phyloP scores from a whole-genome alignment of 2,113 vertebrate species.

The Rattus rattus region DNA sequence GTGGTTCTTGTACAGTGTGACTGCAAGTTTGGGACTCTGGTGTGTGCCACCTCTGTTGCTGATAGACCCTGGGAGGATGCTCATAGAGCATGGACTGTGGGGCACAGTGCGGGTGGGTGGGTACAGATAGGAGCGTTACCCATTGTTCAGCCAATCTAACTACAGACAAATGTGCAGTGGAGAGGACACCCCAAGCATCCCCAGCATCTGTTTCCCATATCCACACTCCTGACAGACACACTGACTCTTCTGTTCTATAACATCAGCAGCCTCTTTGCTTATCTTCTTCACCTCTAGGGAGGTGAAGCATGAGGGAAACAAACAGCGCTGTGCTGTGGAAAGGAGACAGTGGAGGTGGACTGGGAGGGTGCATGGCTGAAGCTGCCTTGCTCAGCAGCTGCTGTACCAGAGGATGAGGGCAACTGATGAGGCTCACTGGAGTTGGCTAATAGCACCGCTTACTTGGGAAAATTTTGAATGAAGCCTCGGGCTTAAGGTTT shows the following conservation, averaged over 20 bases:
- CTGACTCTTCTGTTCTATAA: neutral
- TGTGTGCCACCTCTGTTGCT: neutral
- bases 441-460: neutral
- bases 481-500: neutral
- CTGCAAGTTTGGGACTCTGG: rapidly evolving
- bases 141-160: neutral
- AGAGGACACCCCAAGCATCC: neutral
- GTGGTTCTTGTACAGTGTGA: neutral
- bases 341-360: neutral
- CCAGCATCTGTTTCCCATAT: too few species aligned
- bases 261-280: neutral
- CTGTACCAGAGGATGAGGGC: neutral
- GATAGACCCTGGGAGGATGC: neutral
- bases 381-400: neutral
- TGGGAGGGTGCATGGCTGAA: neutral
- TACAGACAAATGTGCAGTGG: neutral
- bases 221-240: too few species aligned
- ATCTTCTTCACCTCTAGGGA: neutral
- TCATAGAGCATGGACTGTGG: neutral
- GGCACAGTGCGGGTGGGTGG: too few species aligned
- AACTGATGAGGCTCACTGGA: neutral
- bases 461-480: neutral
- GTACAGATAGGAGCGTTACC: neutral
- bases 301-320: neutral
- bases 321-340: neutral